Evolutionary conservation across 2,113 vertebrate species (phyloP).

Genomic region (Addax nasomaculatus): DNA sequence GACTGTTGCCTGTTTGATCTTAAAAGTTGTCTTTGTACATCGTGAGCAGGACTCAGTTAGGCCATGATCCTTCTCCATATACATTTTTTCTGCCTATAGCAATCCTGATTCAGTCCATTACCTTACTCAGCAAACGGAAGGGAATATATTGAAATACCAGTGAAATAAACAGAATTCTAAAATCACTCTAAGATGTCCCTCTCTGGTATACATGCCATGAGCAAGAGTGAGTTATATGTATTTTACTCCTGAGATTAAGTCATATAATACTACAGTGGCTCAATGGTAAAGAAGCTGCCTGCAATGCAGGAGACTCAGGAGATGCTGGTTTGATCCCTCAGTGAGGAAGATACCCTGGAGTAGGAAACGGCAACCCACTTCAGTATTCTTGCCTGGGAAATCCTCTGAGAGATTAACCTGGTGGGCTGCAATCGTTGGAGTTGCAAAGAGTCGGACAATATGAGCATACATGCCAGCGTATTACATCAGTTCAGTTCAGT

Average conservation of each 20-base stretch:
- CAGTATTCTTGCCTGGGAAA: not conserved
- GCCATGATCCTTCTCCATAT: not conserved
- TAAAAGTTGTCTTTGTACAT: not conserved
- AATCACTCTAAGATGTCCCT: not conserved
- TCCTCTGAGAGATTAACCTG: not conserved
- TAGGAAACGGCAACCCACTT: not conserved
- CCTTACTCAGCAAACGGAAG: not conserved
- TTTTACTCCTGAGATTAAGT: not conserved
- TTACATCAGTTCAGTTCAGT: not conserved
- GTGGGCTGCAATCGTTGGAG: not conserved
- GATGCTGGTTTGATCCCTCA: not conserved
- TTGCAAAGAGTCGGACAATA: not conserved
- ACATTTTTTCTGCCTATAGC: not conserved
- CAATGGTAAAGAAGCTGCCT: not conserved
- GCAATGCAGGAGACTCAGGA: not conserved
- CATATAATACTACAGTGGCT: not conserved
- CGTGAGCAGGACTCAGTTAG: not conserved
- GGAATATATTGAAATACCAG: not conserved
- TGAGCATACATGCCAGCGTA: not conserved
- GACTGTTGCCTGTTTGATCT: not conserved
- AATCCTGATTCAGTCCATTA: not conserved
- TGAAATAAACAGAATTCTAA: not conserved
- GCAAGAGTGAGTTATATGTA: not conserved
- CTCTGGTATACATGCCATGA: not conserved
- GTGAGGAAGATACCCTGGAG: not conserved